phyloP scores from a whole-genome alignment of 2,888 invertebrate species.

The Drosophila borealis region DNA sequence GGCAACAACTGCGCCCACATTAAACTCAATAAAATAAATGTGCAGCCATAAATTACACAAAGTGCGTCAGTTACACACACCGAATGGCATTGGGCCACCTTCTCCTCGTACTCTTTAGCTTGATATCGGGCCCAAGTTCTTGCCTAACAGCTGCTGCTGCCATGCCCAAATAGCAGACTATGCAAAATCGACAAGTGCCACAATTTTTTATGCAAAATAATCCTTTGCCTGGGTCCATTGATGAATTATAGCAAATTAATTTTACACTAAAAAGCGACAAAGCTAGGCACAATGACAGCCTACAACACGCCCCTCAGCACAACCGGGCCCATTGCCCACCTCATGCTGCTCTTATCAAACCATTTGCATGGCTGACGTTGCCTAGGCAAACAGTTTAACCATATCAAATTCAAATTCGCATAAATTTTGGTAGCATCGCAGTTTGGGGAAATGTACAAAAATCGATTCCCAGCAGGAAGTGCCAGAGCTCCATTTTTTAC shows the following conservation, averaged over 20 bases:
- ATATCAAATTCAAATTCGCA: slow-evolving; percentile 79
- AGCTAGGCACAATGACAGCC: slow-evolving; percentile 57
- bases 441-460: slow-evolving; percentile 51
- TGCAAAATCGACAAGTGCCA: slow-evolving; percentile 72
- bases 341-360: slow-evolving; percentile 57
- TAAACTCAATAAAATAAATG: slow-evolving; percentile 78
- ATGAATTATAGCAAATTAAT: slow-evolving; percentile 84
- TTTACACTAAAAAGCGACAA: slow-evolving; percentile 75
- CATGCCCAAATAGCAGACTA: slow-evolving; percentile 47
- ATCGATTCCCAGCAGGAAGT: slow-evolving; percentile 70
- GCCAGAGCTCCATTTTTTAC: slow-evolving; percentile 47
- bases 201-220: slow-evolving; percentile 73
- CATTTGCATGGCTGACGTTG: slow-evolving; percentile 74
- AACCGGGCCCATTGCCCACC: not conserved
- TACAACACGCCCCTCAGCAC: not conserved
- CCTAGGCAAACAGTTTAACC: slow-evolving; percentile 76
- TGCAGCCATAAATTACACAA: slow-evolving; percentile 72
- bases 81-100: slow-evolving; percentile 17
- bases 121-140: slow-evolving; percentile 11
- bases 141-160: slow-evolving; percentile 26
- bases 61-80: slow-evolving; percentile 70
- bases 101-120: not conserved
- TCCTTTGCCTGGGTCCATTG: slow-evolving; percentile 71
- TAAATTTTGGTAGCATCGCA: slow-evolving; percentile 61
- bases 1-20: slow-evolving; percentile 68